Evolutionary conservation across 2,888 invertebrate species (phyloP), one percentile per base, ranked within the genome.

Genomic region (Trichogramma dendrolimi): DNA sequence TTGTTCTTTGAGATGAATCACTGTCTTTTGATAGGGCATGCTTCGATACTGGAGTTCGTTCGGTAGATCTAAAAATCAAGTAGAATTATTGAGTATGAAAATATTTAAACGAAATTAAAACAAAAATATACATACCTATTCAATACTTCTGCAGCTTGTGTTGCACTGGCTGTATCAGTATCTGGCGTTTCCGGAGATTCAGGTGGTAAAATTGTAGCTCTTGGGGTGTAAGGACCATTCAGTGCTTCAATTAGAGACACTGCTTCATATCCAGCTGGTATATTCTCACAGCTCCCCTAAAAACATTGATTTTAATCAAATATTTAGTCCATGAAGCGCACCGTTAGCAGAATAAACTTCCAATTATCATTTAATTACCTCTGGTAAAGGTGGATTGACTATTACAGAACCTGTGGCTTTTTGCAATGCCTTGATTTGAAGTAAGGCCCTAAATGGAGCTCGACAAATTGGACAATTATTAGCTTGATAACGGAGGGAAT

Each of bases 401-500:
- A 81, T 81, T 65, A 81, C 80, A 55, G 75, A 80, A 63, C 82
- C 81, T 40, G 81, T 78, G 52, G 86, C 85, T 75, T 91, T 91
- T 79, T 95, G 93, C 70, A 98, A 85, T 39, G 98, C 96, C 66
- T 95, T 85, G 57, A 99, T 93, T 82, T 98, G 97, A 61, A 99
- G 83, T 56, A 99, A 83, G 0, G 99, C 99, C 67, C 98, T 84
- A 81, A 99, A 99, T 7, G 98, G 98, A n/a, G 97, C 94, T 66
- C 99, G 86, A 78, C 99, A 99, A 70, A 99, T 99, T 6, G 99
- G 99, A 73, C 99, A 99, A 81, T 96, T 98, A 81, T 95, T 98
- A 40, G 97, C 95, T 85, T 95, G 95, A 78, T 96, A 97, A 67
- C 98, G 85, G 64, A 99, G 83, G 1, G 96, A 96, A 81, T 98